A percentile compares a stretch with the other conserved stretches of the same genome.
Evolutionary conservation across 2,888 invertebrate genomes (phyloP).

Genomic region (Zelleria hepariella): DNA sequence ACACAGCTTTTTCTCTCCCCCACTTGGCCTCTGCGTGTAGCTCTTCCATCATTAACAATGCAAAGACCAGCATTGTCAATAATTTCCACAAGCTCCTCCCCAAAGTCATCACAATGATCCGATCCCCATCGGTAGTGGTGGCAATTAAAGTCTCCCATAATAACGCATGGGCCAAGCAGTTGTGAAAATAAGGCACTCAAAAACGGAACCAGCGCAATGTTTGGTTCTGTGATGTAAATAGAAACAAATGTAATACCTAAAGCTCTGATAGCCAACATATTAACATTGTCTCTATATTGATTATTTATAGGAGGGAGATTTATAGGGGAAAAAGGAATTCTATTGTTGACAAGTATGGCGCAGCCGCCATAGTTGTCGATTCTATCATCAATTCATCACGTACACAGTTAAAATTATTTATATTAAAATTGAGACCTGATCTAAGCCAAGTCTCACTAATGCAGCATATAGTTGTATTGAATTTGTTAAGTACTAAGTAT

Average conservation of each 20-base stretch:
- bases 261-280: background rate
- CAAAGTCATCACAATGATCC: background rate
- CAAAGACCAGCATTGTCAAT: slow-evolving; percentile 4
- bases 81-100: background rate
- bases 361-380: background rate
- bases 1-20: slow-evolving; percentile 2
- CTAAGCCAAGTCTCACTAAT: slow-evolving; percentile 7
- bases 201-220: background rate
- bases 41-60: slow-evolving; percentile 7
- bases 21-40: background rate
- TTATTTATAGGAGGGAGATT: background rate
- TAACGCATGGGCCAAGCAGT: background rate
- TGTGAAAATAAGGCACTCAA: background rate
- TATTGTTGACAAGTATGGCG: background rate
- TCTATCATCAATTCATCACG: background rate
- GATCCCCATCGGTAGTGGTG: slow-evolving; percentile 3
- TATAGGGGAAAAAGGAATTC: background rate
- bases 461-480: background rate
- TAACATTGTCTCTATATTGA: background rate
- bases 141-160: slow-evolving; percentile 6
- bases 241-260: slow-evolving; percentile 3
- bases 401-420: background rate
- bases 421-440: background rate
- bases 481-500: background rate
- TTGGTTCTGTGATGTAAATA: slow-evolving; percentile 2